Evolutionary conservation across 2,113 vertebrate species (phyloP).

Genomic region (Aplodontia rufa): DNA sequence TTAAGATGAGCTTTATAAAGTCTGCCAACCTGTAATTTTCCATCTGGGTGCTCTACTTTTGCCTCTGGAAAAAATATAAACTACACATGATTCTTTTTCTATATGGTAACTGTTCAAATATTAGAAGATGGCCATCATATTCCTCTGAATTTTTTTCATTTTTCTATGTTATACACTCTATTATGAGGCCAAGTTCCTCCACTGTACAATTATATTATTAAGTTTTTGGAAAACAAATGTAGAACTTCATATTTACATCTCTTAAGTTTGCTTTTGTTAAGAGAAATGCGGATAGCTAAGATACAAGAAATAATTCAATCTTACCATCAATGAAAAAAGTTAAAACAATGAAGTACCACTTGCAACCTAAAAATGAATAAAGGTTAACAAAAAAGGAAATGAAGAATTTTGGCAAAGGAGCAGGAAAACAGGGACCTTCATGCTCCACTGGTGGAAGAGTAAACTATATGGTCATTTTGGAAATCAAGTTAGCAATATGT

Average conservation of each 20-base stretch:
- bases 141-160: neutral
- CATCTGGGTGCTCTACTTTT: constrained; percentile 10
- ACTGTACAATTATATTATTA: neutral
- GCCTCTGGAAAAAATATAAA: constrained; percentile 48
- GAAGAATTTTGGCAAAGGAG: constrained; percentile 1
- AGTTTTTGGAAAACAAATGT: constrained; percentile 13
- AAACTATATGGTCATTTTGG: neutral
- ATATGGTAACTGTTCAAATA: constrained; percentile 30
- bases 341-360: neutral
- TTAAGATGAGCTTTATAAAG: constrained; percentile 30
- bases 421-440: neutral
- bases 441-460: neutral
- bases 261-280: constrained; percentile 47
- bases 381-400: neutral
- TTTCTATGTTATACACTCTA: neutral
- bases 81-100: constrained; percentile 1
- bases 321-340: neutral
- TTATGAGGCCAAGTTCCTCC: neutral
- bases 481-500: neutral
- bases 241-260: constrained; percentile 11
- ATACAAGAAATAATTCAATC: neutral
- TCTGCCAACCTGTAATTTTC: constrained; percentile 30
- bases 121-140: neutral
- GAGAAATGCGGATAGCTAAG: constrained; percentile 47
- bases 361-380: neutral